Base-by-base conservation (phyloP, 2,113 vertebrate genomes). In the Hemiprocne comata region DNA sequence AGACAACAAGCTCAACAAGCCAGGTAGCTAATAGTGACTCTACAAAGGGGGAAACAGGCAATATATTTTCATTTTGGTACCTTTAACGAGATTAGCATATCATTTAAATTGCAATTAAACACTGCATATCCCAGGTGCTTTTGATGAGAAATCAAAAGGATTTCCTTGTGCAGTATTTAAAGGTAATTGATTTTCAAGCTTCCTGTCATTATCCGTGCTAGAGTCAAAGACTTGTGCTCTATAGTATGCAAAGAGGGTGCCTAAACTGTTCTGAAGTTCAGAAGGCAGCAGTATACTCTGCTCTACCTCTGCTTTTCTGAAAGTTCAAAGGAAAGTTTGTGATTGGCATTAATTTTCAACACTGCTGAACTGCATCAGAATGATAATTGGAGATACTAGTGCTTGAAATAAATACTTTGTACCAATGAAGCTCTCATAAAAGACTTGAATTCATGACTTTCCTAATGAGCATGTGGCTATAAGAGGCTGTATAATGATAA, bases 111-210 rank as follows among this genome's bases (percentile, higher is more conserved):
- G 12, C 46, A 83, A 44, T 82, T 84, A 90, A 85, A 82, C 12
- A 31, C 10, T 0, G 0, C 9, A 11, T 62, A 50, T 96, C 76
- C 24, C 66, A 82, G 55, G 40, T 94, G 91, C 21, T 85, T 95
- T 93, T 76, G 44, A 87, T 69, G 71, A 83, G 81, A 60, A 91
- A 91, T 89, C 26, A 78, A 92, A 96, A 94, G 11, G 31, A 85
- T 87, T 94, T 94, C 17, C 53, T 88, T 40, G 48, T 65, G 64
- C 75, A 74, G 50, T 51, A 54, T 83, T 94, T 96, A 85, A 94
- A 88, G 24, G 50, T 53, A 87, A 91, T 65, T 93, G 66, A 93
- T 97, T 97, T 97, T 94, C 60, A 95, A 97, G 60, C 40, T 85
- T 85, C 10, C 73, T 91, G 78, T 36, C 40, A 88, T 91, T 78